Percentiles rank a stretch among this genome's conserved stretches.
Evolutionary conservation across 2,113 vertebrate genomes (phyloP).

Genomic region (Oreochromis spilurus): DNA sequence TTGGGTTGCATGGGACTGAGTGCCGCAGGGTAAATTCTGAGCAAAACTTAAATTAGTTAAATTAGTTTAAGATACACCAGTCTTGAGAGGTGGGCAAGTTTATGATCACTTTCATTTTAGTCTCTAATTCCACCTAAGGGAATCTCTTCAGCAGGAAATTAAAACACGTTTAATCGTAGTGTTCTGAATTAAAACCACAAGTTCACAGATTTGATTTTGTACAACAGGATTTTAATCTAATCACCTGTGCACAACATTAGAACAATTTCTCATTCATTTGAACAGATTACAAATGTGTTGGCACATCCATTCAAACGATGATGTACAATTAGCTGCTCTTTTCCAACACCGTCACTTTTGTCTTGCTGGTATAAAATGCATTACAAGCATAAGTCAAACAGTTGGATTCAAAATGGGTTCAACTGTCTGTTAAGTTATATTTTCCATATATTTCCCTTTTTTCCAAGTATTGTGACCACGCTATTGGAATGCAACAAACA

Average conservation of each 20-base stretch:
- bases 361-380: not conserved
- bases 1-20: conserved; percentile 23
- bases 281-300: not conserved
- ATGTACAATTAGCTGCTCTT: not conserved
- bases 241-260: not conserved
- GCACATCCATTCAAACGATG: not conserved
- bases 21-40: conserved; percentile 5
- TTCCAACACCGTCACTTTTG: not conserved
- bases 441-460: not conserved
- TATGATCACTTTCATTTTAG: not conserved
- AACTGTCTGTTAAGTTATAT: not conserved
- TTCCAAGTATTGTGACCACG: fast-evolving
- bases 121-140: not conserved
- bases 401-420: not conserved
- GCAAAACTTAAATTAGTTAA: not conserved
- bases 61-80: not conserved
- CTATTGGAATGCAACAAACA: not conserved
- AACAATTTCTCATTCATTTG: not conserved
- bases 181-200: not conserved
- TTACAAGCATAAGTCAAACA: not conserved
- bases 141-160: not conserved
- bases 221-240: not conserved
- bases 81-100: not conserved
- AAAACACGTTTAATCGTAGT: not conserved
- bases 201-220: not conserved